phyloP scores from a whole-genome alignment of 1,140 invertebrate species.

The Choristoneura fumiferana region DNA sequence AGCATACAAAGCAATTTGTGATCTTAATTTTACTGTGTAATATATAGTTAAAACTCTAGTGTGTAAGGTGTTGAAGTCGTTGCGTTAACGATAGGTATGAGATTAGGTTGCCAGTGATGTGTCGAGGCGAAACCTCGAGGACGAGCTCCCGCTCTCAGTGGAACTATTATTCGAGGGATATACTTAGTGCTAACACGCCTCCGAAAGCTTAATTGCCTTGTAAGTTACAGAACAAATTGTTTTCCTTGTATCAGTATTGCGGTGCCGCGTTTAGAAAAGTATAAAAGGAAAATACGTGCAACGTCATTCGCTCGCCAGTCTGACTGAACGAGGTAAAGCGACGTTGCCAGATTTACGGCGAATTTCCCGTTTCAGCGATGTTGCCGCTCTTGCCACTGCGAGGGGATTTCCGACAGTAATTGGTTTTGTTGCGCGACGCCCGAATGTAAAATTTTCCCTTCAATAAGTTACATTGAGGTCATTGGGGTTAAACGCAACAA shows the following conservation, averaged over 20 bases:
- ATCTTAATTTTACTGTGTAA: conserved; percentile 78
- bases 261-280: conserved; percentile 72
- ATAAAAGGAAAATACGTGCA: conserved; percentile 73
- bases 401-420: conserved; percentile 50
- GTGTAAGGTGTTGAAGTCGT: conserved; percentile 58
- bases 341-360: conserved; percentile 64
- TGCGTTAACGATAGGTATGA: conserved; percentile 58
- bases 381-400: conserved; percentile 45
- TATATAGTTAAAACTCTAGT: conserved; percentile 73
- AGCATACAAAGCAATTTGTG: conserved; percentile 78
- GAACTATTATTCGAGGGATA: conserved; percentile 40
- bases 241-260: conserved; percentile 75
- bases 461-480: conserved; percentile 16
- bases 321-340: conserved; percentile 60
- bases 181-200: conserved; percentile 59
- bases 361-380: conserved; percentile 66
- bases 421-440: conserved; percentile 28
- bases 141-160: conserved; percentile 26
- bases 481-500: conserved; percentile 15
- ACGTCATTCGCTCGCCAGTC: conserved; percentile 66
- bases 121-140: conserved; percentile 47
- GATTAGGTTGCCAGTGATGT: conserved; percentile 52
- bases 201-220: conserved; percentile 51
- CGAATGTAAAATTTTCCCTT: conserved; percentile 19
- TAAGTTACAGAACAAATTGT: conserved; percentile 63